These are phyloP conservation scores for Drosophila nasuta DNA, from an alignment of 1,140 invertebrate genomes.

Conservation along the genomic window DNA sequence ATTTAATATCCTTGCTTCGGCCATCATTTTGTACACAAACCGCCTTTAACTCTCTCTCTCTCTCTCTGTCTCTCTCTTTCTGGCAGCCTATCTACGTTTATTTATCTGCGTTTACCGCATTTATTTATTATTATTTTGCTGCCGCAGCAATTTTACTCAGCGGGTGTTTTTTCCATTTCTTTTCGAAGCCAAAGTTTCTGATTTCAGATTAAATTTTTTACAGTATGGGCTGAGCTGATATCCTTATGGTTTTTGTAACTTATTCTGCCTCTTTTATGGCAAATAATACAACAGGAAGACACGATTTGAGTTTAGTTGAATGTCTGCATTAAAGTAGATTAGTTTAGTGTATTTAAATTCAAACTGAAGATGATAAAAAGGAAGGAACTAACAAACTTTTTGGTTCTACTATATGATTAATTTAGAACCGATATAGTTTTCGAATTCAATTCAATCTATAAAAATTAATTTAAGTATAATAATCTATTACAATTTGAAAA, in stretches of 20 bases:
- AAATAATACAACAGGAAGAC: background rate
- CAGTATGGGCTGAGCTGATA: background rate
- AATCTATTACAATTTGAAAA: too few species aligned
- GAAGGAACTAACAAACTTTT: too few species aligned
- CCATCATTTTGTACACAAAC: background rate
- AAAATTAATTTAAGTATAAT: too few species aligned
- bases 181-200: background rate
- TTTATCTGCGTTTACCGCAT: background rate
- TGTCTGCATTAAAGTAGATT: background rate
- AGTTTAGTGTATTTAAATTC: too few species aligned
- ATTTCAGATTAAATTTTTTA: background rate
- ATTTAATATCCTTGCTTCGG: slow-evolving; percentile 26
- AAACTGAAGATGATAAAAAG: too few species aligned
- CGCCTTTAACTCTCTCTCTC: background rate
- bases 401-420: too few species aligned
- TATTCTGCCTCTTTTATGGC: background rate
- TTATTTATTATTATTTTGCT: background rate
- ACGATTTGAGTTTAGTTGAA: background rate
- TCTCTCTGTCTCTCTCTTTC: too few species aligned
- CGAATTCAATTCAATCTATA: too few species aligned
- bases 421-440: too few species aligned
- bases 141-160: background rate
- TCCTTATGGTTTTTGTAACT: background rate
- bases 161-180: background rate
- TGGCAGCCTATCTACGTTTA: background rate